Conservation (phyloP, 2,888 invertebrate species). For the Xestoiulus laeticollis region DNA sequence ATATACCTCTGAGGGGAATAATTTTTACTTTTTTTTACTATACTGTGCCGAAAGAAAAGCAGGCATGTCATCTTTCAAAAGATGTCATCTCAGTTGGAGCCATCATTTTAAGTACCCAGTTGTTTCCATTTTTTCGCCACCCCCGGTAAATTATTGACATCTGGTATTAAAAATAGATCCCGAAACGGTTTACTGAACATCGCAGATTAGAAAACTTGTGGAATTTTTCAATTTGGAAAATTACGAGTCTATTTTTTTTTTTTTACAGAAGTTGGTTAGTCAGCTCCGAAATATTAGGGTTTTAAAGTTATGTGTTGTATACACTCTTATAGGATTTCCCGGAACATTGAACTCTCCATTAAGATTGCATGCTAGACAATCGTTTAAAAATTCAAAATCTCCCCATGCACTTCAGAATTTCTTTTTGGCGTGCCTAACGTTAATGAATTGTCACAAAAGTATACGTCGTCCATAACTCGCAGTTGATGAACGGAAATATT, state of each 20-base stretch:
- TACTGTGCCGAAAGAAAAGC: background rate
- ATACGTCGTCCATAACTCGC: background rate
- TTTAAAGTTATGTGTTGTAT: background rate
- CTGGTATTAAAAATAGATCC: background rate
- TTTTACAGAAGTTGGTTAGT: background rate
- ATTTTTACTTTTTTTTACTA: background rate
- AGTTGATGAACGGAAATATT: background rate
- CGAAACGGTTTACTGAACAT: background rate
- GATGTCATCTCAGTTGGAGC: constrained; percentile 35
- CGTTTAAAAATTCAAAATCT: background rate
- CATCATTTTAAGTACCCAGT: constrained; percentile 16
- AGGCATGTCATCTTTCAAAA: constrained; percentile 33
- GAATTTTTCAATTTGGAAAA: constrained; percentile 34
- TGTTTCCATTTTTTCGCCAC: constrained; percentile 36
- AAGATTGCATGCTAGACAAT: background rate
- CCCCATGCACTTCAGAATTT: background rate
- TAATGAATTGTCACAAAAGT: background rate
- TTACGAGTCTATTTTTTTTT: background rate
- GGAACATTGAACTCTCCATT: background rate
- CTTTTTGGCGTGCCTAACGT: background rate
- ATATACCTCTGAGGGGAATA: constrained; percentile 41
- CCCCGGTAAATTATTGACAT: constrained; percentile 6
- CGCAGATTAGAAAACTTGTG: background rate
- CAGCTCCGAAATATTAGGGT: background rate
- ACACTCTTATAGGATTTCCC: background rate